Base-by-base conservation (phyloP, 2,113 vertebrate species). In the Amphiprion percula region DNA sequence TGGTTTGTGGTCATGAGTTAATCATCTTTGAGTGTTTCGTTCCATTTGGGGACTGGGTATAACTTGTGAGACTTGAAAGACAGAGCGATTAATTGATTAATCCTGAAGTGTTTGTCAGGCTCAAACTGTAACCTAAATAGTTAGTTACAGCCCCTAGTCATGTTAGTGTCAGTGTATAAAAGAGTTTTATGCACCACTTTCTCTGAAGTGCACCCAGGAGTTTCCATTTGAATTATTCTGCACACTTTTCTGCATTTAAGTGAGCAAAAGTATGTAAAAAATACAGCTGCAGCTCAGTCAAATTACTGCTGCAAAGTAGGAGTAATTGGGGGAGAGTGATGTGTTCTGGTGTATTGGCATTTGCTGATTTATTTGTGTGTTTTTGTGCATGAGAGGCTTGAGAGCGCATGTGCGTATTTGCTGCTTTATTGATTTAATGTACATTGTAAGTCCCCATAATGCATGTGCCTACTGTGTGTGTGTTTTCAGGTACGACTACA, bases 401-500 rank as follows among this genome's bases (percentile, higher is more conserved):
- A 41, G 60, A 37, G 59, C 2, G 9, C 28, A 41, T 59, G 61
- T 68, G 59, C 5, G 14, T n/a, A 26, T 19, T 23, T 17, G 37
- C 2, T 59, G 19, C 37, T 24, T 28, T 68, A 77, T 87, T 84
- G 83, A 83, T 82, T 72, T 41, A 44, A 80, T 78, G 64, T 74
- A 24, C 37, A 47, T 50, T 86, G 11, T 6, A 50, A 30, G 41
- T 15, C 52, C 66, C 70, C 52, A 19, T 19, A 28, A 4, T 49
- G 37, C 26, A n/a, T 53, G 28, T 61, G 55, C 39, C 52, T 9
- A 60, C 19, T 21, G 26, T 82, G 6, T 71, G 26, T 66, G 24
- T 81, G 60, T 65, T 3, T 76, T 50, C 53, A 90, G 85, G 86
- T 79, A 73, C 68, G 4, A 85, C 84, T 69, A 58, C 66, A 82